Base-by-base conservation (phyloP, 2,797 vertebrate genomes). In the Tympanoctomys barrerae region DNA sequence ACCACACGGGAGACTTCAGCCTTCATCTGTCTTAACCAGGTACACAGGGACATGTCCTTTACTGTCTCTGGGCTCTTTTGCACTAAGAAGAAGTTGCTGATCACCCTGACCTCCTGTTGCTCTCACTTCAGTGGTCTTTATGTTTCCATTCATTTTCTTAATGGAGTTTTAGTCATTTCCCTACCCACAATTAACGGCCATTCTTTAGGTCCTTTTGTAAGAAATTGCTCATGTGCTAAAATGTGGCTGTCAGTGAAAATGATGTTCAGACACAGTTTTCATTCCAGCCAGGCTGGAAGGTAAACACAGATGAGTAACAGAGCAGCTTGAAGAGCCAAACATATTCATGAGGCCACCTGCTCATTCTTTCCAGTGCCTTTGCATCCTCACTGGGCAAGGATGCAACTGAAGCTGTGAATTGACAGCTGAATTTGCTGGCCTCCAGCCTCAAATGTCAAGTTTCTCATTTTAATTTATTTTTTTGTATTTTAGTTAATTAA, bases 341-440 rank as follows among this genome's bases (percentile, higher is more conserved):
- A 94, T 91, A 75, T 89, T 59, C 91, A 86, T 86, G 36, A 95
- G 80, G 79, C 93, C 86, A 94, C 85, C 90, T 96, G 92, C 61
- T 91, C 62, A 87, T 46, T 80, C 73, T 87, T 94, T 8, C 12
- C 7, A 11, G 33, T 68, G 46, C 52, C 87, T 78, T 96, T 88
- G 80, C 39, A 18, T 33, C 31, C 22, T 71, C 39, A 33, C 39
- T 11, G 85, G 81, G 68, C 86, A 86, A 81, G 85, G 84, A 88
- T 33, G 70, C 62, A 62, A 70, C 42, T 52, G 64, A 87, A 64
- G 42, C 33, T 87, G n/a, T n/a, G 77, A 16, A 66, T 52, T 90
- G 52, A 66, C 7, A 66, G 31, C 24, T 39, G 52, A 82, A 66
- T 46, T 22, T 75, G 31, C 62, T 62, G 64, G 64, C 66, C 39